phyloP scores from a whole-genome alignment of 2,888 invertebrate genomes.

The Eilema griseolum region DNA sequence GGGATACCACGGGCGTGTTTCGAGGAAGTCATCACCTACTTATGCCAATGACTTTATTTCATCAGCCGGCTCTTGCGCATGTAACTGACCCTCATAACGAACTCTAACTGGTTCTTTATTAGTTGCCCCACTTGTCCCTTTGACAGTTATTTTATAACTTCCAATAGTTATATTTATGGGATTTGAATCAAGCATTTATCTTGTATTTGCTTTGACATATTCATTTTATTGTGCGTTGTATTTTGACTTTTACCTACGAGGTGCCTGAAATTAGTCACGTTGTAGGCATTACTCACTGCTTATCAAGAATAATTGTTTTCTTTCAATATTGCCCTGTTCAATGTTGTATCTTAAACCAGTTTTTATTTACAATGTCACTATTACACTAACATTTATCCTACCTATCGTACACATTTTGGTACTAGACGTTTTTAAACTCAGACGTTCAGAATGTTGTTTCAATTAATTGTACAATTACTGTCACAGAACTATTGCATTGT shows the following conservation, averaged over 20 bases:
- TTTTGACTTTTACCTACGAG: neutral
- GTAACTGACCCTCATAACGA: slow-evolving; percentile 50
- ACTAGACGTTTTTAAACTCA: neutral
- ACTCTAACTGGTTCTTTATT: slow-evolving; percentile 47
- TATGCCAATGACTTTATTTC: slow-evolving; percentile 61
- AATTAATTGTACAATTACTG: neutral
- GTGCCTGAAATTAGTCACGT: neutral
- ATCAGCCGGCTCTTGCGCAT: slow-evolving; percentile 38
- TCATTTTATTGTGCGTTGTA: slow-evolving; percentile 10
- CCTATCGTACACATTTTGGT: neutral
- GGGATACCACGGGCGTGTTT: slow-evolving; percentile 52
- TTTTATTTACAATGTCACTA: neutral
- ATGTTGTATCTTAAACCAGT: neutral
- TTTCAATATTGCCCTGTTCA: neutral
- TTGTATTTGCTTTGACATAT: slow-evolving; percentile 1
- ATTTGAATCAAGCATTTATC: neutral
- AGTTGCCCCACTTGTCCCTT: slow-evolving; percentile 33
- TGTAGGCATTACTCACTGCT: neutral
- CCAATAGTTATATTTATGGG: slow-evolving; percentile 8
- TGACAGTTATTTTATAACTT: slow-evolving; percentile 14
- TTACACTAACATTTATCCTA: neutral
- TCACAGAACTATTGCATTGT: neutral
- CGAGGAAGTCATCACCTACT: slow-evolving; percentile 62
- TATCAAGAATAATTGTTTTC: neutral
- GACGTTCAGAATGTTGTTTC: neutral